Conservation (phyloP, 2,113 vertebrate genomes). For the Microtus pennsylvanicus region DNA sequence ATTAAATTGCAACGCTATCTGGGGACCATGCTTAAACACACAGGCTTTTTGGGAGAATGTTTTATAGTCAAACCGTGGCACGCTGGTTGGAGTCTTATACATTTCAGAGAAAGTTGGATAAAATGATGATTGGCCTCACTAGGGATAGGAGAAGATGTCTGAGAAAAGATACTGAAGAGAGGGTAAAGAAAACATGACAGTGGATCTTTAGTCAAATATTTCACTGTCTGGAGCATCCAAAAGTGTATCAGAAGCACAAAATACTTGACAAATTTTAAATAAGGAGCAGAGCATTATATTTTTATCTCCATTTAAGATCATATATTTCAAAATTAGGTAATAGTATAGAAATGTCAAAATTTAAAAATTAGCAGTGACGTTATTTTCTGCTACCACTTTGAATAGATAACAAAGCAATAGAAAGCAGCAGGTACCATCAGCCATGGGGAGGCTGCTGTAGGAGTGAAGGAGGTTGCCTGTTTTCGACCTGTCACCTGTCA, state of each 20-base stretch:
- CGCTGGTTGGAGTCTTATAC: not conserved
- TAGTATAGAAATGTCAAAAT: not conserved
- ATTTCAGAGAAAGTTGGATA: not conserved
- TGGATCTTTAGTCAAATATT: not conserved
- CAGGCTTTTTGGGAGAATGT: not conserved
- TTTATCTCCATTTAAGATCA: not conserved
- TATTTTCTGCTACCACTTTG: not conserved
- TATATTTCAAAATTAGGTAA: not conserved
- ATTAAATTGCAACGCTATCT: not conserved
- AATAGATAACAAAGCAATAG: not conserved
- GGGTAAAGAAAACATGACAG: not conserved
- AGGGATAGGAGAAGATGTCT: not conserved
- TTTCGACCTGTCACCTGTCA: not conserved
- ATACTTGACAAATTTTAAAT: slow-evolving; percentile 23
- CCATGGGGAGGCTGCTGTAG: fast-evolving
- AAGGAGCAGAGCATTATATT: not conserved
- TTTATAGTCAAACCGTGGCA: not conserved
- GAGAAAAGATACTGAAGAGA: not conserved
- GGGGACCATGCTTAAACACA: not conserved
- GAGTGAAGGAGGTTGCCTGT: not conserved
- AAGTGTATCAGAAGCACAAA: not conserved
- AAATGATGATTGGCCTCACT: not conserved
- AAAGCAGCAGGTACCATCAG: not conserved
- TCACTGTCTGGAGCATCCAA: not conserved
- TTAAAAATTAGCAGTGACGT: not conserved